Evolutionary conservation across 2,888 invertebrate genomes (phyloP).

Genomic region (Papilio demoleus): DNA sequence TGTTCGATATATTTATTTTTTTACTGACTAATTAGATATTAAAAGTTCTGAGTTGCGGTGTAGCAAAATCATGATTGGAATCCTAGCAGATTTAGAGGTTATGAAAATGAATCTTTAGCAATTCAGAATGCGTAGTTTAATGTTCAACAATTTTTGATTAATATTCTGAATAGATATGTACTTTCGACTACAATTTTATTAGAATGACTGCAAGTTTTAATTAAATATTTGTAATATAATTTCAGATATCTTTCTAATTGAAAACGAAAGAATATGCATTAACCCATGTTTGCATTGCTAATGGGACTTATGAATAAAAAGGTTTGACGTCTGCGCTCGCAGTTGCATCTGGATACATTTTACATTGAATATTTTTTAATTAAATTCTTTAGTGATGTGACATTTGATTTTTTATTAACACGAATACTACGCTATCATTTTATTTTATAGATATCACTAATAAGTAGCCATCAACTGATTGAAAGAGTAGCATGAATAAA

Average conservation of each 20-base stretch:
- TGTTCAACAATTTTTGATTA: background rate
- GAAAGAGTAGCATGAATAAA: too few species aligned
- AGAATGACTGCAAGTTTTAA: too few species aligned
- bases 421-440: too few species aligned
- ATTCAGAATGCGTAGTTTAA: too few species aligned
- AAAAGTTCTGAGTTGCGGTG: background rate
- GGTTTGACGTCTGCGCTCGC: slow-evolving; percentile 47
- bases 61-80: background rate
- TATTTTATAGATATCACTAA: too few species aligned
- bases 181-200: too few species aligned
- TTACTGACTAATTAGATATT: background rate
- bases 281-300: slow-evolving; percentile 41
- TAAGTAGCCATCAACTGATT: too few species aligned
- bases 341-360: slow-evolving; percentile 49
- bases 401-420: slow-evolving; percentile 30
- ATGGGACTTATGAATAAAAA: slow-evolving; percentile 41
- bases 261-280: slow-evolving; percentile 43
- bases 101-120: too few species aligned
- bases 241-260: slow-evolving; percentile 8
- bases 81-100: background rate
- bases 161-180: background rate
- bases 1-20: background rate
- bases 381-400: slow-evolving; percentile 54
- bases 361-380: slow-evolving; percentile 60
- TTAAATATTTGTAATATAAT: background rate